phyloP scores from a whole-genome alignment of 2,113 vertebrate species.

The Silurus meridionalis region DNA sequence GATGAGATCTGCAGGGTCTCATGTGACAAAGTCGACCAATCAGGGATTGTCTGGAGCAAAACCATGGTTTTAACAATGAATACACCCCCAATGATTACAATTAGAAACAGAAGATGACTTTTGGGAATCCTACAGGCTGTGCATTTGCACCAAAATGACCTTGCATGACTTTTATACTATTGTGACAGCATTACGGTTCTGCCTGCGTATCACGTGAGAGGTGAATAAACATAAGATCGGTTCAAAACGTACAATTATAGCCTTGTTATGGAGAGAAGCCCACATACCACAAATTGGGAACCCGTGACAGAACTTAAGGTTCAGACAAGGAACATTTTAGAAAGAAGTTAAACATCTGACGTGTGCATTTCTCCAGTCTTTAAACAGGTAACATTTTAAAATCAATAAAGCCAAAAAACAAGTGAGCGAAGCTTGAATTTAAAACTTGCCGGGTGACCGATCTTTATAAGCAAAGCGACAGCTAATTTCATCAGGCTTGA shows the following conservation, averaged over 20 bases:
- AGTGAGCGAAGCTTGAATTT: background rate
- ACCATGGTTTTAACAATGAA: background rate
- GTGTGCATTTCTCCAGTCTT: background rate
- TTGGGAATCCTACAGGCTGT: background rate
- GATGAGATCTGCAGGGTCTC: background rate
- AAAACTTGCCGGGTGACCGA: background rate
- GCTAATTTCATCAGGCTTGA: background rate
- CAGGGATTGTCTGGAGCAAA: background rate
- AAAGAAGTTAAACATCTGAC: background rate
- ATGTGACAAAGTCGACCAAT: background rate
- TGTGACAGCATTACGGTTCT: background rate
- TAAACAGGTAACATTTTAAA: background rate
- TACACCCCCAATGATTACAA: too few species aligned
- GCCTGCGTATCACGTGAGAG: background rate
- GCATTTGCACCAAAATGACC: background rate
- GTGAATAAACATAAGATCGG: background rate
- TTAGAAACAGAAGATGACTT: too few species aligned
- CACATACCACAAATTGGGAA: background rate
- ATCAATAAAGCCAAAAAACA: background rate
- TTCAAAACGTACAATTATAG: background rate
- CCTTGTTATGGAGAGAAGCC: too few species aligned
- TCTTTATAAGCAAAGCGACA: background rate
- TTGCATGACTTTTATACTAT: background rate
- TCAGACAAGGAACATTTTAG: background rate
- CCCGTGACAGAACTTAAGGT: background rate